Conservation (phyloP, 1,140 invertebrate genomes). For the Drosophila takahashii region DNA sequence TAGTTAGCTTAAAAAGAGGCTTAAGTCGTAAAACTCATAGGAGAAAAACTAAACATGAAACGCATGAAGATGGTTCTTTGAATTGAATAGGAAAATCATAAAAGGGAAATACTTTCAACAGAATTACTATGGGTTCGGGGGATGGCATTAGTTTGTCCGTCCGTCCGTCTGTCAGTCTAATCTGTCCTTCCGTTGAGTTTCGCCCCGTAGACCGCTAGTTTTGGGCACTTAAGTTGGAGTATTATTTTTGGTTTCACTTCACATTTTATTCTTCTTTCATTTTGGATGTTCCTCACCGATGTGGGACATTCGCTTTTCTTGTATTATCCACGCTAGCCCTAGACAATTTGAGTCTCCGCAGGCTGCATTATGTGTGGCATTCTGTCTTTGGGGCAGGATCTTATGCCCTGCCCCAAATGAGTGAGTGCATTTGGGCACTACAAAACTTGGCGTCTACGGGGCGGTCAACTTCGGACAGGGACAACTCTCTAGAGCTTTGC, state of each 20-base stretch:
- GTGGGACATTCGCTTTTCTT: slow-evolving; percentile 18
- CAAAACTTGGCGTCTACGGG: slow-evolving; percentile 37
- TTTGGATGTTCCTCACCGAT: slow-evolving; percentile 2
- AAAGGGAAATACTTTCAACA: slow-evolving; percentile 69
- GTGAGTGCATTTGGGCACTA: slow-evolving; percentile 23
- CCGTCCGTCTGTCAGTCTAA: slow-evolving; percentile 13
- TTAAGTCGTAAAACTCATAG: slow-evolving; percentile 70
- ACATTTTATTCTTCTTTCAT: not conserved
- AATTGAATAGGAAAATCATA: slow-evolving; percentile 47
- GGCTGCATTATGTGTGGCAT: slow-evolving; percentile 47
- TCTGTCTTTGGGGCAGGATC: slow-evolving; percentile 17
- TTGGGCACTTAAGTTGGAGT: slow-evolving; percentile 35
- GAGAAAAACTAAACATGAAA: slow-evolving; percentile 63
- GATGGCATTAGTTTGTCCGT: slow-evolving; percentile 21
- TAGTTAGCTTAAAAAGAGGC: slow-evolving; percentile 76
- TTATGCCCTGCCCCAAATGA: slow-evolving; percentile 20
- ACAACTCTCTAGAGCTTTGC: slow-evolving; percentile 15
- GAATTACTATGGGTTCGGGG: slow-evolving; percentile 37
- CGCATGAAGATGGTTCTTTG: slow-evolving; percentile 49
- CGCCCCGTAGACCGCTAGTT: slow-evolving; percentile 39
- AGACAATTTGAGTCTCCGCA: slow-evolving; percentile 83
- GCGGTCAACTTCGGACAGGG: slow-evolving; percentile 20
- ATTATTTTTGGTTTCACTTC: slow-evolving; percentile 36
- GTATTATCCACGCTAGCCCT: slow-evolving; percentile 53
- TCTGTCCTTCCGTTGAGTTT: slow-evolving; percentile 14